A percentile compares a stretch with the other conserved stretches of the same genome.
Evolutionary conservation across 2,797 vertebrate genomes (phyloP).

Genomic region (Salarias fasciatus): DNA sequence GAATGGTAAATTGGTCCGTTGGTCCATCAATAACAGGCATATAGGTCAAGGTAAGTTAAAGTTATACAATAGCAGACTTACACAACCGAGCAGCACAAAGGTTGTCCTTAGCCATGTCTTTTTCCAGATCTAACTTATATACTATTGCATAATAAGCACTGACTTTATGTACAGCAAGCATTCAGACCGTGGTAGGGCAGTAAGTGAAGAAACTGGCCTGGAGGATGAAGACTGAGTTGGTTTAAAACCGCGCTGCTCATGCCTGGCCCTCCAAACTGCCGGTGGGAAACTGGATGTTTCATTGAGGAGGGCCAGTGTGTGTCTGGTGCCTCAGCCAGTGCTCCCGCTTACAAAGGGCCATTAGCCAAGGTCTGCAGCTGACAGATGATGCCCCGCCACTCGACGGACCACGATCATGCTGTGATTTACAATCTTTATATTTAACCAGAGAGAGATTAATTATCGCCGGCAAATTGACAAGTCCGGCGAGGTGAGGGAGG

Average conservation of each 20-base stretch:
- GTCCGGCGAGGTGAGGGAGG: constrained; percentile 68
- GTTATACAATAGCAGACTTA: neutral
- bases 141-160: neutral
- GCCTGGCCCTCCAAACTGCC: constrained; percentile 27
- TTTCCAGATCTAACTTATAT: neutral
- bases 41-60: neutral
- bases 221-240: constrained; percentile 8
- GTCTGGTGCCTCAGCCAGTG: constrained; percentile 59
- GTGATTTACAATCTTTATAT: constrained; percentile 84
- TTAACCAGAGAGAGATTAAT: constrained; percentile 82
- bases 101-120: neutral
- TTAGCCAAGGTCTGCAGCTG: constrained; percentile 77
- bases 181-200: neutral
- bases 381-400: constrained; percentile 75
- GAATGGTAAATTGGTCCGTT: neutral
- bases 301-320: constrained; percentile 57
- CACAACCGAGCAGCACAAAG: neutral
- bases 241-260: neutral
- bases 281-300: constrained; percentile 39
- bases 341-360: constrained; percentile 73
- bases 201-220: constrained; percentile 14
- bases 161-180: neutral
- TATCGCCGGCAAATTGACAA: constrained; percentile 73
- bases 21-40: neutral
- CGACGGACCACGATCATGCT: constrained; percentile 67